A percentile compares a stretch with the other conserved stretches of the same genome.
phyloP scores from a whole-genome alignment of 2,888 invertebrate genomes.

The Agrotis segetum region DNA sequence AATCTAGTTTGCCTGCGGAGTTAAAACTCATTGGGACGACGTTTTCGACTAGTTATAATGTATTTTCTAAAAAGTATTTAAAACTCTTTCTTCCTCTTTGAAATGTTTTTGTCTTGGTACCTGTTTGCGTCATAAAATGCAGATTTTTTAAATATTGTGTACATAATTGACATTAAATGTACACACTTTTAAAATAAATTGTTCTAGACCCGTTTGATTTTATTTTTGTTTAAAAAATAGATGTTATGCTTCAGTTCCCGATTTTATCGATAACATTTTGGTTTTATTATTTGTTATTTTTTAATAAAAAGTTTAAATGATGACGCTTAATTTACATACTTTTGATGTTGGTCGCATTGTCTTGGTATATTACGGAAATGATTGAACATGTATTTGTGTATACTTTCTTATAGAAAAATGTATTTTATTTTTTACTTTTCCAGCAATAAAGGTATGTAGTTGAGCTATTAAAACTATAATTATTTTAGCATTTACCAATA shows the following conservation, averaged over 20 bases:
- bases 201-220: slow-evolving; percentile 61
- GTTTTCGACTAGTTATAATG: slow-evolving; percentile 54
- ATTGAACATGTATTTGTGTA: slow-evolving; percentile 7
- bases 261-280: slow-evolving; percentile 65
- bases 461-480: slow-evolving; percentile 78
- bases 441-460: slow-evolving; percentile 84
- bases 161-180: slow-evolving; percentile 65
- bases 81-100: slow-evolving; percentile 57
- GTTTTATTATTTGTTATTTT: slow-evolving; percentile 66
- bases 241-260: slow-evolving; percentile 63
- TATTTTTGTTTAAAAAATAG: slow-evolving; percentile 51
- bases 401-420: slow-evolving; percentile 11
- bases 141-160: slow-evolving; percentile 58
- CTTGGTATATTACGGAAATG: slow-evolving; percentile 13
- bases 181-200: slow-evolving; percentile 62
- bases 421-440: slow-evolving; percentile 46
- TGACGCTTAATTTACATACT: slow-evolving; percentile 82
- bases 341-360: slow-evolving; percentile 77
- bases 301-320: slow-evolving; percentile 70
- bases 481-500: slow-evolving; percentile 90
- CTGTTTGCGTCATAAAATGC: slow-evolving; percentile 57
- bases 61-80: slow-evolving; percentile 53
- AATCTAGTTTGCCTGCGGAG: slow-evolving; percentile 74
- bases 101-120: slow-evolving; percentile 64
- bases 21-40: slow-evolving; percentile 71